Percentiles rank a stretch among this genome's conserved stretches.
phyloP scores from a whole-genome alignment of 2,113 vertebrate species.

The Eira barbara region DNA sequence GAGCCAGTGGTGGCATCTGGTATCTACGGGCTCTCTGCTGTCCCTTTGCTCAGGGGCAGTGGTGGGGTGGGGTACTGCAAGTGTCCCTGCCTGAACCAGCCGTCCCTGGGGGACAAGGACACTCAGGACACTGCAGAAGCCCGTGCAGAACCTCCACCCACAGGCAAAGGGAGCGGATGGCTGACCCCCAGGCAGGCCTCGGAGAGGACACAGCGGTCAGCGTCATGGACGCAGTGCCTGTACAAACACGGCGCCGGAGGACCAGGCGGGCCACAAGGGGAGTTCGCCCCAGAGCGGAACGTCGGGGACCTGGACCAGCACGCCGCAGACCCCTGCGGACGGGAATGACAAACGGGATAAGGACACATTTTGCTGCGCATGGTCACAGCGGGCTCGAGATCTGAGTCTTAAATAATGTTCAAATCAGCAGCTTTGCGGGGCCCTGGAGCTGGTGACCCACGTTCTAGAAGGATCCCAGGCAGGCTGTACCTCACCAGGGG shows the following conservation, averaged over 20 bases:
- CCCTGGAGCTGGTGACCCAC: too few relatives aligned
- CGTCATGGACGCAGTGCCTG: accelerated
- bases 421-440: too few relatives aligned
- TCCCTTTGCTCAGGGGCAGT: not conserved
- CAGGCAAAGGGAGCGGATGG: not conserved
- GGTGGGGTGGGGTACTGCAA: not conserved
- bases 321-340: accelerated
- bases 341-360: not conserved
- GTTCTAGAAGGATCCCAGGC: not conserved
- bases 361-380: accelerated
- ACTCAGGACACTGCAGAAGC: not conserved
- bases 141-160: not conserved
- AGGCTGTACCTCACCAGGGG: not conserved
- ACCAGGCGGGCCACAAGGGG: accelerated
- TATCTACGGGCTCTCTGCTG: accelerated
- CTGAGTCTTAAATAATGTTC: not conserved
- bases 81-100: not conserved
- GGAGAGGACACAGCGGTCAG: accelerated
- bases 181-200: not conserved
- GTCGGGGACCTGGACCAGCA: accelerated
- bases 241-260: accelerated
- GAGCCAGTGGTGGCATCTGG: not conserved
- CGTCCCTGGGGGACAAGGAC: accelerated
- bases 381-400: not conserved
- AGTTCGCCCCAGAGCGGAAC: accelerated